Base-by-base conservation (phyloP, 2,888 invertebrate species). In the Drosophila merina region DNA sequence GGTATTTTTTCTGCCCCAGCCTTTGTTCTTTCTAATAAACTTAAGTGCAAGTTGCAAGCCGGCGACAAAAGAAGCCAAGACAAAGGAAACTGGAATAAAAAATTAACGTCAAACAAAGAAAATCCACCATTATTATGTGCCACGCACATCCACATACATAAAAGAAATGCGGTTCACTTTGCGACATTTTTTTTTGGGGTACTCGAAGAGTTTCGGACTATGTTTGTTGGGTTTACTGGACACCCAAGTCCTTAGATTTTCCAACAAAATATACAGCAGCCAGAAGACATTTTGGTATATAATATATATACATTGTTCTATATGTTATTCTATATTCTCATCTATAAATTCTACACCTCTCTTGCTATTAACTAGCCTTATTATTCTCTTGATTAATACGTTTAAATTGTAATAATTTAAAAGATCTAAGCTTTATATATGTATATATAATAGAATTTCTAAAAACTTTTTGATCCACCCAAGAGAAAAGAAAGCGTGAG, bases 111-210 rank as follows among this genome's bases (percentile, higher is more conserved):
- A 79, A 88, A 86, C 87, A 89, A 88, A 84, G 88, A 83, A 85
- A 88, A 88, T 89, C 88, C 87, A 79, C 89, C 89, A 88, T 89
- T 89, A 88, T 88, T 88, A 89, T 88, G 89, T 88, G 87, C 78
- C 88, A 88, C 77, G 77, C 88, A 86, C 81, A 84, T 72, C 76
- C 75, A 82, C 49, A 25, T 30, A 68, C 57, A 25, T 33, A 55
- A 48, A 20, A 36, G 14, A 69, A 62, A 51, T 30, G 40, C 40
- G 54, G 28, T 56, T 62, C 8, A 44, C 42, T 47, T 44, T 44
- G 33, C 2, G 20, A 20, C 44, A 31, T 31, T 42, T 55, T 14
- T 47, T 20, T 28, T 20, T 45, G 55, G 72, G 28, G 28, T 28
- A 28, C 8, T 62, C 10, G 7, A 60, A 31, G 30, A 55, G 70